Evolutionary conservation across 2,113 vertebrate species (phyloP), one percentile per base, ranked within the genome.

Genomic region (Sander lucioperca): DNA sequence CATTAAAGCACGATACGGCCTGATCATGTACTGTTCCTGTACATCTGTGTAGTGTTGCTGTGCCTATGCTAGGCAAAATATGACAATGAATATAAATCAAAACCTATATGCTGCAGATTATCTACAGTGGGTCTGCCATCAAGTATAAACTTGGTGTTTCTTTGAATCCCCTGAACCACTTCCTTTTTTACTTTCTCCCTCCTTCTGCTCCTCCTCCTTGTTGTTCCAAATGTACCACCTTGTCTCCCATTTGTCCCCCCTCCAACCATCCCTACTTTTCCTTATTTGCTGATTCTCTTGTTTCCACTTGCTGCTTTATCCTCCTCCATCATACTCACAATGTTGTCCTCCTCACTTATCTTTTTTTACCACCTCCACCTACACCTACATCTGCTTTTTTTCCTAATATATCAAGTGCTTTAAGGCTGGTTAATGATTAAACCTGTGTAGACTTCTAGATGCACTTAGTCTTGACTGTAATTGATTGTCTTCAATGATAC

Each of bases 311-410:
- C 27, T 64, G 27, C 30, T 67, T 69, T 27, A 21, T 68, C 69
- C 53, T 85, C 70, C 67, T 86, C 62, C 48, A 19, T 72, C 73
- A 54, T 27, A 58, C 57, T 78, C 76, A 19, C 45, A 39, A n/a
- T 12, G 53, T 74, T 84, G 66, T 74, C 74, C 23, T 82, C 63
- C 67, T 83, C 36, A 54, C 43, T 76, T 74, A 74, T 63, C 74
- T 74, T 14, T 75, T 23, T 64, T 79, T 50, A 36, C 53, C 69
- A 73, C 65, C 66, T 71, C 65, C 25, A 71, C 50, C 54, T 62
- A 65, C 69, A 48, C 57, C 57, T 50, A 12, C 70, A 33, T 51
- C 48, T 65, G 56, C 33, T 65, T 79, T 78, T 67, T 62, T 69
- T 5, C 54, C 66, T 56, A 63, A 79, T 80, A 18, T 66, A 81